Conservation (phyloP, 1,140 invertebrate species). For the Pseudoatta argentina region DNA sequence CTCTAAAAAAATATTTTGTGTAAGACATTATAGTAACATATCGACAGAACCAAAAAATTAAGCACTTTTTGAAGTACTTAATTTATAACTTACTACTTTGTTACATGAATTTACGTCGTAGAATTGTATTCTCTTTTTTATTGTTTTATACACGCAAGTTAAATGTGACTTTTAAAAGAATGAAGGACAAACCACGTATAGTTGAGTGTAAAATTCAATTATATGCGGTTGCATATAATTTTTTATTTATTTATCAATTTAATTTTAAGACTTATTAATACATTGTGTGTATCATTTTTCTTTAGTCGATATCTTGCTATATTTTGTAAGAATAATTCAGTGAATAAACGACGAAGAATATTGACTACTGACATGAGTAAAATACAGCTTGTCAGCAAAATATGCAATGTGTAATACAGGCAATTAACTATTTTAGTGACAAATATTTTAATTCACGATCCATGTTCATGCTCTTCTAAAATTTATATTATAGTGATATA, state of each 20-base stretch:
- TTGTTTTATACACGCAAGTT: background rate
- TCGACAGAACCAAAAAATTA: background rate
- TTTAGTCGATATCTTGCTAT: background rate
- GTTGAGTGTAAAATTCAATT: conserved; percentile 5
- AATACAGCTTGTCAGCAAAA: conserved; percentile 12
- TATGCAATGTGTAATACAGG: conserved; percentile 22
- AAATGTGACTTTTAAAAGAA: conserved; percentile 13
- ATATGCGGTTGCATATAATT: conserved; percentile 13
- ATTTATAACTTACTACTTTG: background rate
- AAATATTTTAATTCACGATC: conserved; percentile 10
- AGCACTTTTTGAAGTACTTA: background rate
- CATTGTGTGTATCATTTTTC: background rate
- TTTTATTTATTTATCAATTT: conserved; percentile 32
- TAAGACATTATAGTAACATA: background rate
- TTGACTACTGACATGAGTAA: conserved; percentile 3
- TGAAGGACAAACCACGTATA: background rate
- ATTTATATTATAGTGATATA: conserved; percentile 15
- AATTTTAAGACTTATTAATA: conserved; percentile 32
- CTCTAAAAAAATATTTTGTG: background rate
- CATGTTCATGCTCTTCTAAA: background rate
- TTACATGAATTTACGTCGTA: background rate
- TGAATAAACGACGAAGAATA: conserved; percentile 25
- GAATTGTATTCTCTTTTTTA: conserved; percentile 10
- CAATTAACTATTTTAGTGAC: conserved; percentile 3
- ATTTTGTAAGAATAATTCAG: conserved; percentile 17